Evolutionary conservation across 2,113 vertebrate species (phyloP), one percentile per base, ranked within the genome.

Genomic region (Crotophaga sulcirostris): DNA sequence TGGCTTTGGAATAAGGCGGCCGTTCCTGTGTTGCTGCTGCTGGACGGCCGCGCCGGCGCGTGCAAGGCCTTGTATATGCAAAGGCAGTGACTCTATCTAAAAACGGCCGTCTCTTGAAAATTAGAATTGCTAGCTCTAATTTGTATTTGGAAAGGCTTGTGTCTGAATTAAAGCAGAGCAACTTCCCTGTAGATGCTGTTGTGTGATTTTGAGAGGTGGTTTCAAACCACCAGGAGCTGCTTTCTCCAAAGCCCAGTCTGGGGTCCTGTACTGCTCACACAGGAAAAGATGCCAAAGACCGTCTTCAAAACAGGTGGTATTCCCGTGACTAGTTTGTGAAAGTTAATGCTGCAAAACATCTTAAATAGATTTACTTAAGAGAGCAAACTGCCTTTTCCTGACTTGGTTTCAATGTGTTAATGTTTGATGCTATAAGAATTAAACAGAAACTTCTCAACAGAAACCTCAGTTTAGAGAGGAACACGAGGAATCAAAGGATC

Each of bases 241-340:
- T 62, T 82, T 73, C 49, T 76, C 42, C 34, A 55, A 64, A 87
- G 68, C 44, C 58, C 33, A 17, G 11, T 67, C 44, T 67, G 26
- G 67, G 76, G 28, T 69, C 49, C 82, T 87, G 2, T 49, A 60
- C 36, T 89, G 17, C 59, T 90, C 15, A 81, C 54, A 31, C 47
- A 83, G 78, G 85, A 90, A n/a, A 33, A 63, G n/a, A 40, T 85
- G 55, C 81, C 66, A 66, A 93, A 90, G 81, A 47, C 54, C 79
- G 17, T 17, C 55, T 76, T 87, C 47, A 80, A 63, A 52, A 58
- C 28, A 81, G 66, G 18, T 8, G 31, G 16, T 55, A 20, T 33
- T 87, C 26, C 33, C 47, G 34, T 72, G 58, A 11, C 33, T 63
- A 0, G 55, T 45, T 54, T 20, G 29, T 42, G 23, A 36, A 58